phyloP scores from a whole-genome alignment of 1,140 invertebrate species.

The Zophobas atratus region DNA sequence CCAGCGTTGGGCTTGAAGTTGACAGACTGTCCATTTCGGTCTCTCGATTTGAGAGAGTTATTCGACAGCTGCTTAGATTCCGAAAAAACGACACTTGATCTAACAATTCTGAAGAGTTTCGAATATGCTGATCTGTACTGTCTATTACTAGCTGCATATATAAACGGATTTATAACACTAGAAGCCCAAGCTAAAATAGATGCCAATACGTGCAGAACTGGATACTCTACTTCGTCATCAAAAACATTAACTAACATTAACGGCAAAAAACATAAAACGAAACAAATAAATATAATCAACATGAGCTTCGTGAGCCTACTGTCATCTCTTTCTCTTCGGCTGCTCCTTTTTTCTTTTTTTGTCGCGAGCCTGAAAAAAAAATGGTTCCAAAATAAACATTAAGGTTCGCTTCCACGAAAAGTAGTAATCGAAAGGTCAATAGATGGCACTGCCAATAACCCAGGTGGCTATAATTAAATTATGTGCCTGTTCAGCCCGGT shows the following conservation, averaged over 20 bases:
- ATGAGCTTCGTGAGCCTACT: slow-evolving; percentile 86
- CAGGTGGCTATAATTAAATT: slow-evolving; percentile 36
- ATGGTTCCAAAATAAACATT: slow-evolving; percentile 29
- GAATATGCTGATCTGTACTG: slow-evolving; percentile 85
- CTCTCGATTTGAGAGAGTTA: slow-evolving; percentile 55
- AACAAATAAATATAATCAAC: slow-evolving; percentile 88
- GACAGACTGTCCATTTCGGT: slow-evolving; percentile 56
- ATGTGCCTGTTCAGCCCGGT: slow-evolving; percentile 23
- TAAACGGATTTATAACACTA: slow-evolving; percentile 88
- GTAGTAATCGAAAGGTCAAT: slow-evolving; percentile 26
- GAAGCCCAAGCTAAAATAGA: slow-evolving; percentile 90
- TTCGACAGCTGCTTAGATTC: slow-evolving; percentile 59
- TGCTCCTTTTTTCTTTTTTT: slow-evolving; percentile 67
- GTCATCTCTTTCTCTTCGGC: slow-evolving; percentile 77
- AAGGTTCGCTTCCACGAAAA: slow-evolving; percentile 19
- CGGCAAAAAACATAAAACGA: slow-evolving; percentile 87
- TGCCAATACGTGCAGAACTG: slow-evolving; percentile 83
- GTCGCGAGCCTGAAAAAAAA: slow-evolving; percentile 64
- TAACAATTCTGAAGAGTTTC: slow-evolving; percentile 72
- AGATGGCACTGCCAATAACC: slow-evolving; percentile 38
- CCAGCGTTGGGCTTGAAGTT: slow-evolving; percentile 55
- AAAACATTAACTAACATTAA: slow-evolving; percentile 89
- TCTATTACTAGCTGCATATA: slow-evolving; percentile 89
- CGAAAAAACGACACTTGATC: slow-evolving; percentile 58
- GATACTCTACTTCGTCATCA: slow-evolving; percentile 81